A percentile compares a stretch with the other conserved stretches of the same genome.
Evolutionary conservation across 2,888 invertebrate genomes (phyloP).

Genomic region (Iselma pallidipennis): DNA sequence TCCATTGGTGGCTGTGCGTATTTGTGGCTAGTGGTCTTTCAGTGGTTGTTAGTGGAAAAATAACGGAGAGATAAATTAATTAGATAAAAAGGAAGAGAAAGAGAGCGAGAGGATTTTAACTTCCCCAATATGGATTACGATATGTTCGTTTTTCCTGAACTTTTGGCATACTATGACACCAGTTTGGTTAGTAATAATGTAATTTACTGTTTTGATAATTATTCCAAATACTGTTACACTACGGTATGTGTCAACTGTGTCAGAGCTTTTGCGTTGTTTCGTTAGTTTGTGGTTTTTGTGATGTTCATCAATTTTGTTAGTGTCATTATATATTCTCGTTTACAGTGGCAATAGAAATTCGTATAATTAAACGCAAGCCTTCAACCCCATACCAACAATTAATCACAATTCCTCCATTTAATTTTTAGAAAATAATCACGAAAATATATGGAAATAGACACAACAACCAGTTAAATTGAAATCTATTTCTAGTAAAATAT

Average conservation of each 20-base stretch:
- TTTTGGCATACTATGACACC: constrained; percentile 66
- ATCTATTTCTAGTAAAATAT: too few relatives aligned
- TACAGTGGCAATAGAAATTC: constrained; percentile 13
- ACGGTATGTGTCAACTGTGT: not conserved
- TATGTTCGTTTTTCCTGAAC: constrained; percentile 66
- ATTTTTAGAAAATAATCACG: not conserved
- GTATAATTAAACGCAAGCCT: constrained; percentile 14
- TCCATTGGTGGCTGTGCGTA: not conserved
- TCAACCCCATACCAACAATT: not conserved
- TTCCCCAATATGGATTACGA: constrained; percentile 65
- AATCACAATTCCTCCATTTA: not conserved
- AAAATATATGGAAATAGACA: not conserved
- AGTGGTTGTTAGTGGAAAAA: constrained; percentile 11
- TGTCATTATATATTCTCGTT: constrained; percentile 9
- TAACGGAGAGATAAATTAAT: not conserved
- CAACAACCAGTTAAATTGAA: too few relatives aligned
- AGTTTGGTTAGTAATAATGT: constrained; percentile 55
- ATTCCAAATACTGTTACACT: not conserved
- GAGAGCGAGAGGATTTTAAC: not conserved
- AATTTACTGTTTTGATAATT: constrained; percentile 18
- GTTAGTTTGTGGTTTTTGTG: constrained; percentile 19
- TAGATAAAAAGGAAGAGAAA: not conserved
- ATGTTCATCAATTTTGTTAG: constrained; percentile 20
- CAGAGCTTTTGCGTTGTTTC: constrained; percentile 13
- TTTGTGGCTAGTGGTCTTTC: constrained; percentile 15